Conservation (phyloP, 2,797 vertebrate species). For the Intellagama lesueurii region DNA sequence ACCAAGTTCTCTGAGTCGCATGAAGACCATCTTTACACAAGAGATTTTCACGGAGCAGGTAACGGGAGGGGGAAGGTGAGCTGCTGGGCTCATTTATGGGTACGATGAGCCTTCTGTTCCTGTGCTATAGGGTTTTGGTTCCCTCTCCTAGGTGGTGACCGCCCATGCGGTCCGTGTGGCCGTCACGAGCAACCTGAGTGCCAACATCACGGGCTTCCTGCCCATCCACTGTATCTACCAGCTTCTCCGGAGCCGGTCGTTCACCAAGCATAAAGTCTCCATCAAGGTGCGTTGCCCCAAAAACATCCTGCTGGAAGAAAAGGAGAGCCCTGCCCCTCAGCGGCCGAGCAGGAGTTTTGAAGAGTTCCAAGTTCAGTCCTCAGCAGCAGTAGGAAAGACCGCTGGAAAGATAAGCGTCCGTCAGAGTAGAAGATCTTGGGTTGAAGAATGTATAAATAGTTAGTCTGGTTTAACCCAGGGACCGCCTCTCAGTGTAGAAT, state of each 20-base stretch:
- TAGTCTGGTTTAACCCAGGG: no score
- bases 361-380: no score
- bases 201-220: constrained; percentile 96
- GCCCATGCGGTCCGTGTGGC: constrained; percentile 96
- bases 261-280: constrained; percentile 99
- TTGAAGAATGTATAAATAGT: no score
- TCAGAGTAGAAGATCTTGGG: no score
- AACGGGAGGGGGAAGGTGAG: not conserved
- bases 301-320: not conserved
- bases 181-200: constrained; percentile 94
- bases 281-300: constrained; percentile 86
- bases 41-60: constrained; percentile 99
- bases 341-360: no score
- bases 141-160: constrained; percentile 90
- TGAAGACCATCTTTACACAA: constrained; percentile 99
- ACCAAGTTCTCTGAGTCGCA: constrained; percentile 96
- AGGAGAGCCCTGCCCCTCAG: not conserved
- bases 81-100: no score
- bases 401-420: no score
- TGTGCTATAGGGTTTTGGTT: not conserved
- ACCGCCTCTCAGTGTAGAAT: no score
- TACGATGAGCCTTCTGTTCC: not conserved
- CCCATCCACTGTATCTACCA: constrained; percentile 99
- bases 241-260: constrained; percentile 94
- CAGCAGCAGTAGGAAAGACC: no score